These are phyloP conservation scores for Meleagris gallopavo DNA, from an alignment of 2,113 vertebrate species.

Conservation along the genomic window DNA sequence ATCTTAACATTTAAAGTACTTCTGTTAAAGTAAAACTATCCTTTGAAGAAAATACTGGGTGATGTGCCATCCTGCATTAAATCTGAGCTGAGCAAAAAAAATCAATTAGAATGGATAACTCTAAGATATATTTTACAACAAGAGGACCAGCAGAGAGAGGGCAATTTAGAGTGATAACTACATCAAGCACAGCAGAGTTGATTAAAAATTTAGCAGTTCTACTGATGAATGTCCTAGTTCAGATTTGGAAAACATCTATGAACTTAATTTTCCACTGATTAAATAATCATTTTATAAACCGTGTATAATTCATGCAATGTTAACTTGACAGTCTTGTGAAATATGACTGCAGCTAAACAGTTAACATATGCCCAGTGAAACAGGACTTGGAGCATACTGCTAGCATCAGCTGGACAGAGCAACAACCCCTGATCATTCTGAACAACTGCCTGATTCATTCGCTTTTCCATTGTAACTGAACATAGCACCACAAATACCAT, in stretches of 20 bases:
- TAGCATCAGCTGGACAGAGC: not conserved
- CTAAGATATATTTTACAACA: slow-evolving; percentile 55
- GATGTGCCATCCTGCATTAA: slow-evolving; percentile 45
- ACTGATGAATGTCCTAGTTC: slow-evolving; percentile 81
- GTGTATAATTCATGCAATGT: slow-evolving; percentile 79
- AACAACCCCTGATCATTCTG: not conserved
- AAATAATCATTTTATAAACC: slow-evolving; percentile 83
- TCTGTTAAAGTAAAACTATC: slow-evolving; percentile 11
- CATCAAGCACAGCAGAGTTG: slow-evolving; percentile 72
- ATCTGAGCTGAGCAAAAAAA: slow-evolving; percentile 66
- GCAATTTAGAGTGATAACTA: slow-evolving; percentile 79
- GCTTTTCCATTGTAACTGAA: not conserved
- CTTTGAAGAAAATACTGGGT: slow-evolving; percentile 41
- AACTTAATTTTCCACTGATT: slow-evolving; percentile 84
- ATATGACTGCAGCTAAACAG: slow-evolving; percentile 75
- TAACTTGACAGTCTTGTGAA: slow-evolving; percentile 74
- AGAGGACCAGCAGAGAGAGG: slow-evolving; percentile 62
- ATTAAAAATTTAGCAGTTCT: slow-evolving; percentile 85
- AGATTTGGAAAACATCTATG: slow-evolving; percentile 80
- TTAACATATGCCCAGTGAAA: slow-evolving; percentile 59
- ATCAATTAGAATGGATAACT: slow-evolving; percentile 70
- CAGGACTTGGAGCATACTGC: slow-evolving; percentile 7
- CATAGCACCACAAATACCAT: not conserved
- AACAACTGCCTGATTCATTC: not conserved
- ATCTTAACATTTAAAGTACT: slow-evolving; percentile 10